phyloP scores from a whole-genome alignment of 2,888 invertebrate genomes.

The Patella depressa region DNA sequence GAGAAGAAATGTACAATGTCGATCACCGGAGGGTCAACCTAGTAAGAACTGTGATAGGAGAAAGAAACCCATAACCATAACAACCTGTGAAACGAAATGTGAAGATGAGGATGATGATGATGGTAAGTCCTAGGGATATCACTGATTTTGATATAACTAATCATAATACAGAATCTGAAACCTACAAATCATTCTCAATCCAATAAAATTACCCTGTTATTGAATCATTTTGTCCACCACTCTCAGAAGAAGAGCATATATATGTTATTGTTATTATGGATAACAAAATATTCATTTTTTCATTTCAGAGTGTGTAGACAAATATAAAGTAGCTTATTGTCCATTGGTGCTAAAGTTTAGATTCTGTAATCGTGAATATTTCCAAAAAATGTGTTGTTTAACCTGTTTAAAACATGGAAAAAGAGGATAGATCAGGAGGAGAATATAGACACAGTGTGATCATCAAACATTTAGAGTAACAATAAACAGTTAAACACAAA shows the following conservation, averaged over 20 bases:
- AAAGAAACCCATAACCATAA: slow-evolving; percentile 46
- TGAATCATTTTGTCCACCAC: no score
- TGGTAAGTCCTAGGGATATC: neutral
- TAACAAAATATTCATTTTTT: neutral
- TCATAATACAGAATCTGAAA: no score
- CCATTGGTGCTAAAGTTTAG: slow-evolving; percentile 64
- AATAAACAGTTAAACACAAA: no score
- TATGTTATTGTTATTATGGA: no score
- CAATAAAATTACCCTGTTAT: no score
- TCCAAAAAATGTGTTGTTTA: slow-evolving; percentile 66
- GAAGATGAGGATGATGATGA: slow-evolving; percentile 30
- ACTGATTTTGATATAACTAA: no score
- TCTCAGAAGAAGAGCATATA: no score
- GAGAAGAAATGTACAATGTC: slow-evolving; percentile 59
- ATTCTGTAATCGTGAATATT: slow-evolving; percentile 65
- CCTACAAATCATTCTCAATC: no score
- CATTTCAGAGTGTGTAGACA: slow-evolving; percentile 63
- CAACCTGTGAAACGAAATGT: slow-evolving; percentile 58
- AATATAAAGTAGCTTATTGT: slow-evolving; percentile 66
- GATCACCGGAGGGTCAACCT: slow-evolving; percentile 50
- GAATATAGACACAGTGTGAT: neutral
- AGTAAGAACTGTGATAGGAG: slow-evolving; percentile 51
- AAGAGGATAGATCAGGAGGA: neutral
- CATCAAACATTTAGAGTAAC: no score
- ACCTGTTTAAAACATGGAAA: slow-evolving; percentile 48